phyloP scores from a whole-genome alignment of 1,140 invertebrate genomes.

The Drosophila novamexicana region DNA sequence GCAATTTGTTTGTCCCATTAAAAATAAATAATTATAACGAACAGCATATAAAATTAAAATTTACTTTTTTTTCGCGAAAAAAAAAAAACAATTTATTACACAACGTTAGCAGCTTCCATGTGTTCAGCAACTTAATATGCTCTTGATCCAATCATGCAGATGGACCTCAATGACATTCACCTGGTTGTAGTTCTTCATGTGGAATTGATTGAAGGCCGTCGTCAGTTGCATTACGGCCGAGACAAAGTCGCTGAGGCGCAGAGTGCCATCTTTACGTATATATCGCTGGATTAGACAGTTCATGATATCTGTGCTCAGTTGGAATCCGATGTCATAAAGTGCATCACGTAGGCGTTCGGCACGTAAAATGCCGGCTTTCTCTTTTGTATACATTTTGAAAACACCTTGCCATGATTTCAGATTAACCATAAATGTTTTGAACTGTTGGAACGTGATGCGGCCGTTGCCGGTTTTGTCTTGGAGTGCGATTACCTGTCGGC shows the following conservation, averaged over 20 bases:
- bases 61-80: slow-evolving; percentile 19
- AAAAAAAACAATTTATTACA: slow-evolving; percentile 29
- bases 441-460: slow-evolving; percentile 93
- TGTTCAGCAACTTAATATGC: slow-evolving; percentile 66
- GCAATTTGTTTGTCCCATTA: slow-evolving; percentile 40
- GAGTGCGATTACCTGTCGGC: slow-evolving; percentile 94
- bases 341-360: slow-evolving; percentile 94
- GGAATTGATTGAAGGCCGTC: slow-evolving; percentile 95
- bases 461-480: slow-evolving; percentile 93
- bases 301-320: slow-evolving; percentile 92
- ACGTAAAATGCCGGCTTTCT: slow-evolving; percentile 95
- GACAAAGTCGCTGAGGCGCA: slow-evolving; percentile 97
- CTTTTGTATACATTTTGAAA: slow-evolving; percentile 95
- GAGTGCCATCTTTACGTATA: slow-evolving; percentile 96
- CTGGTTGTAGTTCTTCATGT: slow-evolving; percentile 92
- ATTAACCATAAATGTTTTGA: slow-evolving; percentile 96
- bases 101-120: background rate
- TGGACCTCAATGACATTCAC: slow-evolving; percentile 92
- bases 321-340: slow-evolving; percentile 93
- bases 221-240: slow-evolving; percentile 94
- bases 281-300: slow-evolving; percentile 93
- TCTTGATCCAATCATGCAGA: slow-evolving; percentile 87
- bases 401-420: slow-evolving; percentile 95
- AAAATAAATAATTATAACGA: slow-evolving; percentile 51
- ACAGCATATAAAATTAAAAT: slow-evolving; percentile 23